Base-by-base conservation (phyloP, 2,888 invertebrate species). In the Ectobius pallidus region DNA sequence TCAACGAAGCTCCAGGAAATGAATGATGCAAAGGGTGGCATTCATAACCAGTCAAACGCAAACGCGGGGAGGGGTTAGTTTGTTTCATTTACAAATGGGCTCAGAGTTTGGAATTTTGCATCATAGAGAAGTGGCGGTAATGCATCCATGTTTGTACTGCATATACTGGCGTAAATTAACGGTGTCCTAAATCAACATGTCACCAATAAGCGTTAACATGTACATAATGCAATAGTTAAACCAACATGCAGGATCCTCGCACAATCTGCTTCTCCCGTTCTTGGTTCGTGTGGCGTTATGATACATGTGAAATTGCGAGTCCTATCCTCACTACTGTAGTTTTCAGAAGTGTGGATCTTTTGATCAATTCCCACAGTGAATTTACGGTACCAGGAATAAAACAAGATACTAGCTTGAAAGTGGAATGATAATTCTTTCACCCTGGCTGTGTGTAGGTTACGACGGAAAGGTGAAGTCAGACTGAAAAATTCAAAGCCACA, bases 181-280 rank as follows among this genome's bases (percentile, higher is more conserved):
- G 27, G 58, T 30, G 58, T 58, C 58, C 32, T 58, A 32, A 30
- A 58, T 58, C 58, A 58, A 58, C 58, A 58, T 58, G 30, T 58
- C 58, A 30, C 58, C 58, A 58, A 58, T 32, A 58, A 58, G 58
- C 58, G 30, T 30, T 58, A 58, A 30, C 58, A 30, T 18, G 58
- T 25, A 58, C 58, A 25, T 58, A 58, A 58, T 58, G 30, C 58
- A 30, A 25, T n/a, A 30, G 58, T 25, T 58, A 58, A 58, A 58
- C n/a, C 30, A 58, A 58, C 58, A 58, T 3, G 16, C 46, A 39
- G 39, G 39, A 9, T 39, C 14, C 39, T 39, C 39, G 6, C 39
- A 14, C 39, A 39, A 9, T 9, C 39, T n/a, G n/a, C n/a, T n/a
- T n/a, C n/a, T n/a, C n/a, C n/a, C n/a, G n/a, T n/a, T n/a, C n/a